Percentiles rank a stretch among this genome's conserved stretches.
These are phyloP conservation scores for Standfussiana lucernea DNA, from an alignment of 2,888 invertebrate species.

Conservation along the genomic window DNA sequence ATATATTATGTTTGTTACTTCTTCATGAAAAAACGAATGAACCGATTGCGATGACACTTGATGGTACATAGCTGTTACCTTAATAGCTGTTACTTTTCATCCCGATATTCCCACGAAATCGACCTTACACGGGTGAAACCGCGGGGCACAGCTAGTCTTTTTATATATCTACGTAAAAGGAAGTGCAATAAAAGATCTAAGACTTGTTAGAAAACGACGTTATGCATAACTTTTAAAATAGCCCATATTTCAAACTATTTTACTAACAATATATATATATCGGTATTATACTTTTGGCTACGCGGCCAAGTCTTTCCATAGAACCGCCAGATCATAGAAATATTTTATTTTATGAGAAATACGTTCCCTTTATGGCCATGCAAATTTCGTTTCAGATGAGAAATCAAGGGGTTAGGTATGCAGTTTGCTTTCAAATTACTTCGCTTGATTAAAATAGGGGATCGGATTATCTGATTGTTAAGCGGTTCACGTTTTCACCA, in stretches of 20 bases:
- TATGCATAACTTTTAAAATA: conserved; percentile 18
- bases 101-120: no score
- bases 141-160: no score
- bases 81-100: no score
- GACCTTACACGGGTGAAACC: no score
- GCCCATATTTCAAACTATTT: conserved; percentile 9
- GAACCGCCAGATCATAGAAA: background rate
- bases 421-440: conserved; percentile 6
- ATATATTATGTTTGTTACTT: no score
- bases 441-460: conserved; percentile 17
- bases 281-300: conserved; percentile 10
- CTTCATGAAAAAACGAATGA: no score
- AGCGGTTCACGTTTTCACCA: conserved; percentile 28
- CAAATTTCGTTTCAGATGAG: background rate
- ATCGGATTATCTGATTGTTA: conserved; percentile 15
- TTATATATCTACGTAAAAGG: conserved; percentile 15
- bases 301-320: conserved; percentile 6
- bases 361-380: conserved; percentile 9
- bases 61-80: no score
- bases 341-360: conserved; percentile 15
- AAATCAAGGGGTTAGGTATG: conserved; percentile 6
- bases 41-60: no score
- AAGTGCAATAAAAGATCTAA: conserved; percentile 42
- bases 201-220: background rate
- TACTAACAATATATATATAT: background rate